Percentiles rank a stretch among this genome's conserved stretches.
phyloP scores from a whole-genome alignment of 2,888 invertebrate genomes.

The Xestia c-nigrum region DNA sequence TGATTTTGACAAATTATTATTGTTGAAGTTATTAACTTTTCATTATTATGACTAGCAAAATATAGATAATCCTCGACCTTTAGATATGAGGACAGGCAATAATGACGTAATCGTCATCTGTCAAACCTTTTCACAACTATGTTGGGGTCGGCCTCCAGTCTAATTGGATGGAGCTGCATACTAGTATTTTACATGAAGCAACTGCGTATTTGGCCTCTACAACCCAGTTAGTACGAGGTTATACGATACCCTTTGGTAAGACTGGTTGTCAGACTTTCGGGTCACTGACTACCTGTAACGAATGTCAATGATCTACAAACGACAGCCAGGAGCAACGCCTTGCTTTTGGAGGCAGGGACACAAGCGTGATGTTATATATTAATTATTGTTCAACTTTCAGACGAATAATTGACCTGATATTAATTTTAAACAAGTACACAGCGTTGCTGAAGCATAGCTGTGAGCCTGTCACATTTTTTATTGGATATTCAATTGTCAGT shows the following conservation, averaged over 20 bases:
- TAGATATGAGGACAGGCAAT: too few species aligned
- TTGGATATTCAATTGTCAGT: conserved; percentile 1
- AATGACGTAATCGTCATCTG: background rate
- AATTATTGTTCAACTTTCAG: background rate
- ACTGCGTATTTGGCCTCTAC: too few species aligned
- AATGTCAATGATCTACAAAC: too few species aligned
- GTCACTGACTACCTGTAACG: too few species aligned
- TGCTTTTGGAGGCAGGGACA: too few species aligned
- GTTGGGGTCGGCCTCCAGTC: background rate
- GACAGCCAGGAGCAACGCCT: too few species aligned
- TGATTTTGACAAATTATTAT: background rate
- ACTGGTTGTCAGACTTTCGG: too few species aligned
- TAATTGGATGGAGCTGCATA: background rate
- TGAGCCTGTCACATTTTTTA: background rate
- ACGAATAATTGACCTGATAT: background rate
- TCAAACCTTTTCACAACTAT: background rate
- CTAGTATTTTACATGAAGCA: too few species aligned
- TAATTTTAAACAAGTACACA: background rate
- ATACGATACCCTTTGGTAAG: too few species aligned
- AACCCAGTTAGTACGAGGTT: too few species aligned
- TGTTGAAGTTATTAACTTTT: background rate
- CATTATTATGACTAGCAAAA: background rate
- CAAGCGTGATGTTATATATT: background rate
- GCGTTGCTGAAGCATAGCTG: background rate
- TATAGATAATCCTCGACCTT: background rate